These are phyloP conservation scores for Aythya baeri DNA, from an alignment of 2,113 vertebrate species.

Conservation along the genomic window DNA sequence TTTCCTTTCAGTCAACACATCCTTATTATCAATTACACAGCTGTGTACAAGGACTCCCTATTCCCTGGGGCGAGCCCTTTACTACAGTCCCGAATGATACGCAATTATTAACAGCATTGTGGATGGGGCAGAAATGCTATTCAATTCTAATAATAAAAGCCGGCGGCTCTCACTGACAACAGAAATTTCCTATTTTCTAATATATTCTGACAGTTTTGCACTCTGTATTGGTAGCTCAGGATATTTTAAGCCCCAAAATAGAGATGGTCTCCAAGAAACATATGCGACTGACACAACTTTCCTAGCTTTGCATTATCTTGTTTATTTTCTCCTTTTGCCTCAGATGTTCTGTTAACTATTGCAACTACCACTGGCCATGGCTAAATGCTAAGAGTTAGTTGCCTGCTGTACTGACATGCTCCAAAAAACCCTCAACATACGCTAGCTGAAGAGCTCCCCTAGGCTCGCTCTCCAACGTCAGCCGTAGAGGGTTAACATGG, in stretches of 20 bases:
- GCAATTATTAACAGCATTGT: slow-evolving; percentile 6
- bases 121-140: slow-evolving; percentile 20
- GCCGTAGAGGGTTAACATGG: not conserved
- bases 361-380: not conserved
- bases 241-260: slow-evolving; percentile 33
- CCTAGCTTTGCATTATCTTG: not conserved
- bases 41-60: not conserved
- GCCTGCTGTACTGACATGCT: not conserved
- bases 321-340: not conserved
- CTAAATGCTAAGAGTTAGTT: not conserved
- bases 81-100: not conserved
- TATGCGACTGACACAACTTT: not conserved
- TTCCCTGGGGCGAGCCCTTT: not conserved
- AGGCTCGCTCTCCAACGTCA: not conserved
- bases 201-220: slow-evolving; percentile 20
- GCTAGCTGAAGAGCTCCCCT: not conserved
- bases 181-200: not conserved
- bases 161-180: not conserved
- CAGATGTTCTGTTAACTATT: not conserved
- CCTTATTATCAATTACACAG: slow-evolving; percentile 33
- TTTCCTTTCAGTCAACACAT: not conserved
- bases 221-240: not conserved
- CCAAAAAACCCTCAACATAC: not conserved
- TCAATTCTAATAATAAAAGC: slow-evolving; percentile 30
- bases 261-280: not conserved